These are phyloP conservation scores for Urocitellus parryii DNA, from an alignment of 2,113 vertebrate genomes.

Conservation along the genomic window DNA sequence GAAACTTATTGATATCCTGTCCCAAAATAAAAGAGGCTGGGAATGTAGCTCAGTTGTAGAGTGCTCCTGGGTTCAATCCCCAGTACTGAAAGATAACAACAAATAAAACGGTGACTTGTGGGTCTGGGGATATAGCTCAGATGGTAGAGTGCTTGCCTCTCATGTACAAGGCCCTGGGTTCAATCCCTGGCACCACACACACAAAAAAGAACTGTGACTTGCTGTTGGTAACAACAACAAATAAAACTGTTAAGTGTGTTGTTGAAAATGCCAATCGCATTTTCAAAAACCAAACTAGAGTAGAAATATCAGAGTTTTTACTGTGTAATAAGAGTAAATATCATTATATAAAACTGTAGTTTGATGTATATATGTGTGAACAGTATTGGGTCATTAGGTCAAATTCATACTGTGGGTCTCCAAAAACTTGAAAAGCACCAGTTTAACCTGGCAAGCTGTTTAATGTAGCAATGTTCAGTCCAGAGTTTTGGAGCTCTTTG, in stretches of 20 bases:
- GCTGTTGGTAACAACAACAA: too few species aligned
- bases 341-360: neutral
- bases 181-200: too few species aligned
- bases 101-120: too few species aligned
- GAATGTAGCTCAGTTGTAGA: too few species aligned
- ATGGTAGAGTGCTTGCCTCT: too few species aligned
- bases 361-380: neutral
- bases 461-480: neutral
- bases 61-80: too few species aligned
- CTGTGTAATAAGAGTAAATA: neutral
- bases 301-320: slow-evolving; percentile 27
- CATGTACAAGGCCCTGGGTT: too few species aligned
- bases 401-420: slow-evolving; percentile 25
- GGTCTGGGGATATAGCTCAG: too few species aligned
- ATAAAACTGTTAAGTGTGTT: slow-evolving; percentile 4
- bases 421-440: neutral
- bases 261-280: neutral
- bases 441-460: neutral
- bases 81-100: too few species aligned
- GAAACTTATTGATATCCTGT: too few species aligned
- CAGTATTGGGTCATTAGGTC: neutral
- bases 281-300: slow-evolving; percentile 9
- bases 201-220: too few species aligned
- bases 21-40: too few species aligned
- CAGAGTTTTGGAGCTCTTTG: neutral